phyloP scores from a whole-genome alignment of 2,113 vertebrate species.

The Gnathonemus echidnorhynchus region DNA sequence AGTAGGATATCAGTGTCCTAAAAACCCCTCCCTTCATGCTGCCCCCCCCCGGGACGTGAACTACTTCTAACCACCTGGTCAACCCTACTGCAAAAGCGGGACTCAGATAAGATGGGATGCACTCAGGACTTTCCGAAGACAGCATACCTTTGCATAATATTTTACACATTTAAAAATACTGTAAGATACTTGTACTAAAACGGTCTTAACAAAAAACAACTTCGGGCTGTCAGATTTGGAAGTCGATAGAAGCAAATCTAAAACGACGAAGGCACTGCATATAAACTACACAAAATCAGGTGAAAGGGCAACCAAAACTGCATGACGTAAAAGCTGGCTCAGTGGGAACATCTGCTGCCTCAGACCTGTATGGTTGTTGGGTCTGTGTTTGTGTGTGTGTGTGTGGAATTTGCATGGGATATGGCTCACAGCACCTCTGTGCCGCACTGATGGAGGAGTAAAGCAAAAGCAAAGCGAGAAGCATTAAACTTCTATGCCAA shows the following conservation, averaged over 20 bases:
- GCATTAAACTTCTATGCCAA: neutral
- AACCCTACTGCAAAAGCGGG: conserved; percentile 13
- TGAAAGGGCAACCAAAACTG: neutral
- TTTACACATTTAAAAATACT: neutral
- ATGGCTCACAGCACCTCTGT: neutral
- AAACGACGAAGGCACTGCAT: neutral
- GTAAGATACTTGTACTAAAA: neutral
- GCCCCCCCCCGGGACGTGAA: conserved; percentile 58
- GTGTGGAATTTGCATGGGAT: neutral
- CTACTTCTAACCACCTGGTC: conserved; percentile 66
- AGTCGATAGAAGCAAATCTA: neutral
- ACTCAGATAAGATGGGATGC: neutral
- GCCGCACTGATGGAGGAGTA: neutral
- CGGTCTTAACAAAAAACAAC: neutral
- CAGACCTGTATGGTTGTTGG: neutral
- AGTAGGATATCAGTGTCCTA: conserved; percentile 72
- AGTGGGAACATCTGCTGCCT: neutral
- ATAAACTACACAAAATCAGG: neutral
- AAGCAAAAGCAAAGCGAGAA: neutral
- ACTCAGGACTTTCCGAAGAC: neutral
- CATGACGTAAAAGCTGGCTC: neutral
- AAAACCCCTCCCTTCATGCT: conserved; percentile 50
- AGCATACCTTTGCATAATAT: neutral
- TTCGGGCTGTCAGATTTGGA: neutral
- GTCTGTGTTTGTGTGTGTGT: neutral